Evolutionary conservation across 2,888 invertebrate genomes (phyloP).

Genomic region (Trichogramma evanescens): DNA sequence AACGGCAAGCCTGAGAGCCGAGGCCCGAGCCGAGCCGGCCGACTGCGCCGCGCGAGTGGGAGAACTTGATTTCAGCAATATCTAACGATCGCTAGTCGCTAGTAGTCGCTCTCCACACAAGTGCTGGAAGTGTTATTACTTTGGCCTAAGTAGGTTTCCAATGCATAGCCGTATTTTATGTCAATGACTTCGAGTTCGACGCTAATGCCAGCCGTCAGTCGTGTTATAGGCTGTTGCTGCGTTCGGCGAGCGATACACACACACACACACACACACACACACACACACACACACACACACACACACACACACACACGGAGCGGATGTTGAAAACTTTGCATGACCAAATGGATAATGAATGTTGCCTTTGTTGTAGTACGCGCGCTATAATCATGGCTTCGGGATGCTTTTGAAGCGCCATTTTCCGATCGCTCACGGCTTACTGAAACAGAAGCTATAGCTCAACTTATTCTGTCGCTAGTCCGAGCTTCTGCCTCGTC

Average conservation of each 20-base stretch:
- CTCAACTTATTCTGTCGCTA: no score
- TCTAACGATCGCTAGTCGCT: background rate
- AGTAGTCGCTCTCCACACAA: no score
- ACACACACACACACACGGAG: background rate
- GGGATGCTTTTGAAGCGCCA: background rate
- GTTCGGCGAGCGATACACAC: background rate
- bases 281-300: no score
- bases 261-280: no score
- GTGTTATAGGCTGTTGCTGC: background rate
- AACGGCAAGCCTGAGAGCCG: no score
- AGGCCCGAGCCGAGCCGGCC: no score
- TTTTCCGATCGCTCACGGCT: background rate
- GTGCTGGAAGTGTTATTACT: constrained; percentile 10
- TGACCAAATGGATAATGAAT: background rate
- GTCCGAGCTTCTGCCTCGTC: no score
- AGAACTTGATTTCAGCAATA: constrained; percentile 19
- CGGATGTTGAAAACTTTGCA: background rate
- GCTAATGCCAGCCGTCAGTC: no score
- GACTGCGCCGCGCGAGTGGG: constrained; percentile 1
- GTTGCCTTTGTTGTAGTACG: background rate
- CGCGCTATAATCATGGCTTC: background rate
- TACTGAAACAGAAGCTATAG: no score
- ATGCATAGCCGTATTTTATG: constrained; percentile 8
- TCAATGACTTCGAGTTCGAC: constrained; percentile 8
- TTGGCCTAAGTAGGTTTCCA: constrained; percentile 8